Evolutionary conservation across 2,888 invertebrate species (phyloP), one percentile per base, ranked within the genome.

Genomic region (Archaeoteleia sp.): DNA sequence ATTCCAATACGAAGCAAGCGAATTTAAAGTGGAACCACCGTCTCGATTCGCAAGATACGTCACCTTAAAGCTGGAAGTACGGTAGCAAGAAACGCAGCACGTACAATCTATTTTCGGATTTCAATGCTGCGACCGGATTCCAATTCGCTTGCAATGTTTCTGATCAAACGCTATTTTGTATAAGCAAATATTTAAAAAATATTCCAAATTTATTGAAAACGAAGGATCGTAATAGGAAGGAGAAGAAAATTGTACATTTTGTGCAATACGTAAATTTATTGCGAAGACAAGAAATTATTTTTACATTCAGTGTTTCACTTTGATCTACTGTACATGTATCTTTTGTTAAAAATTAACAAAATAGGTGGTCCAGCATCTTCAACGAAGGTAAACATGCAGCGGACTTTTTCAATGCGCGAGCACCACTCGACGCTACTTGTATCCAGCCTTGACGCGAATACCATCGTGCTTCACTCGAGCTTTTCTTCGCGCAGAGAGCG

Each of bases 371-470:
- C 49, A 43, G 54, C 30, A 60, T 30, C 68, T 60, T 46, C 15
- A 68, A 25, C 45, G 58, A 60, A 54, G 53, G 68, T 60, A 63
- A 62, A 62, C 53, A 60, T 67, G 42, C 67, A 53, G 42, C 49
- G 48, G 53, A 55, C 51, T 63, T 62, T 62, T 68, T 49, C 34
- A 68, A 62, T 62, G 30, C 48, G 35, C 48, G 58, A 68, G 67
- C 30, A 62, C 53, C 58, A 58, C 67, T 68, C 34, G 37, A 55
- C 46, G 55, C 30, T 60, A 60, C 68, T 68, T 49, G 35, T 58
- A 55, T 29, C 43, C 55, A 68, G 63, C 68, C 68, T 68, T 68
- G 68, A 45, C 58, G 68, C 58, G 55, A 68, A 68, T 63, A 60
- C 46, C 67, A 63, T 68, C 62, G 54, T 61, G 42, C 49, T 15